Percentiles rank a stretch among this genome's conserved stretches.
phyloP scores from a whole-genome alignment of 2,888 invertebrate species.

The Entomobrya multifasciata region DNA sequence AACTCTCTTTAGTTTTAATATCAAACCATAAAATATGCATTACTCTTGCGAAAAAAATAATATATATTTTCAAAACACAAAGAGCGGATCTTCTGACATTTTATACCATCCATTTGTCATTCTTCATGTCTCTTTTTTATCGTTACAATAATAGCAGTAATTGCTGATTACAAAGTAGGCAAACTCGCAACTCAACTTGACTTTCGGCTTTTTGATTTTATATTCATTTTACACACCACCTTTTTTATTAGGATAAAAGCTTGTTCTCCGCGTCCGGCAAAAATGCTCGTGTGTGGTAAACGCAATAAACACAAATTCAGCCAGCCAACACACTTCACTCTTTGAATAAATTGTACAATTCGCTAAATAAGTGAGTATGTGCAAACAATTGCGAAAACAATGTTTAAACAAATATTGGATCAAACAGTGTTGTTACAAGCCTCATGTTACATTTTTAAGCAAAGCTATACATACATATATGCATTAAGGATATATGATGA shows the following conservation, averaged over 20 bases:
- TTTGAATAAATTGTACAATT: not conserved
- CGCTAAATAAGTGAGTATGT: constrained; percentile 1
- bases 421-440: not conserved
- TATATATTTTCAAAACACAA: constrained; percentile 39
- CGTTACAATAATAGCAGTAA: constrained; percentile 52
- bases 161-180: constrained; percentile 38
- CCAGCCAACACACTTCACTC: not conserved
- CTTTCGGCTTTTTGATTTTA: not conserved
- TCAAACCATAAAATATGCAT: constrained; percentile 27
- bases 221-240: not conserved
- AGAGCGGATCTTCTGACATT: constrained; percentile 65
- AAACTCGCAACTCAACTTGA: not conserved
- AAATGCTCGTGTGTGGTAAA: constrained; percentile 50
- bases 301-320: not conserved
- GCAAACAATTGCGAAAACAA: constrained; percentile 65
- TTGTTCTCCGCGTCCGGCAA: constrained; percentile 25
- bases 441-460: no score
- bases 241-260: constrained; percentile 16
- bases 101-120: constrained; percentile 65
- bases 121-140: constrained; percentile 55
- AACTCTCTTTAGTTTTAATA: constrained; percentile 21
- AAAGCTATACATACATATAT: no score
- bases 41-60: not conserved
- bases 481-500: not conserved
- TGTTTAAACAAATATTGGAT: constrained; percentile 62